These are phyloP conservation scores for Lacanobia oleracea DNA, from an alignment of 2,888 invertebrate genomes.

Conservation along the genomic window DNA sequence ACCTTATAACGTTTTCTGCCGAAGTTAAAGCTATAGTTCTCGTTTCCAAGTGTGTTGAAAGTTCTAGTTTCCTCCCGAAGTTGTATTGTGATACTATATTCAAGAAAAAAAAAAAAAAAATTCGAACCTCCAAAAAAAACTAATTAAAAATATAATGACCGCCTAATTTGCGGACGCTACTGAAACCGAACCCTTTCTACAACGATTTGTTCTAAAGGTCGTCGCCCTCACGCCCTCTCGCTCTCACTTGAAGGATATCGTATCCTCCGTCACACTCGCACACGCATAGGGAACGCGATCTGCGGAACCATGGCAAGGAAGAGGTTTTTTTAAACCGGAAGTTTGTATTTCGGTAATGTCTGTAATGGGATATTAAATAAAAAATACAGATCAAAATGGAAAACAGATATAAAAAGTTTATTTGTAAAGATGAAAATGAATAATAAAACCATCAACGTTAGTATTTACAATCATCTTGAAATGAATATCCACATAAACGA, in stretches of 20 bases:
- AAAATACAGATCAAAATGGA: background rate
- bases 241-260: constrained; percentile 72
- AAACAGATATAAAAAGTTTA: background rate
- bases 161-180: constrained; percentile 81
- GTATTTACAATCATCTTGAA: background rate
- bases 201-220: constrained; percentile 90
- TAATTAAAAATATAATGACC: constrained; percentile 49
- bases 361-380: constrained; percentile 19
- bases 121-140: constrained; percentile 15
- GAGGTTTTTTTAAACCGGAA: constrained; percentile 84
- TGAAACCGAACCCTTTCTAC: constrained; percentile 88
- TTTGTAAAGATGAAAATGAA: background rate
- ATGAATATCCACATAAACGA: background rate
- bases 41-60: too few species aligned
- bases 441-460: background rate
- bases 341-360: constrained; percentile 76
- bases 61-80: background rate
- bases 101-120: background rate
- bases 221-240: constrained; percentile 84
- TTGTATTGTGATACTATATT: background rate
- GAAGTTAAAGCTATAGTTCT: too few species aligned
- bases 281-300: constrained; percentile 82
- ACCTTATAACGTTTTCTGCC: background rate
- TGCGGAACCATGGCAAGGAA: constrained; percentile 83
- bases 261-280: constrained; percentile 77